Conservation (phyloP, 2,888 invertebrate species). For the Dolomedes plantarius region DNA sequence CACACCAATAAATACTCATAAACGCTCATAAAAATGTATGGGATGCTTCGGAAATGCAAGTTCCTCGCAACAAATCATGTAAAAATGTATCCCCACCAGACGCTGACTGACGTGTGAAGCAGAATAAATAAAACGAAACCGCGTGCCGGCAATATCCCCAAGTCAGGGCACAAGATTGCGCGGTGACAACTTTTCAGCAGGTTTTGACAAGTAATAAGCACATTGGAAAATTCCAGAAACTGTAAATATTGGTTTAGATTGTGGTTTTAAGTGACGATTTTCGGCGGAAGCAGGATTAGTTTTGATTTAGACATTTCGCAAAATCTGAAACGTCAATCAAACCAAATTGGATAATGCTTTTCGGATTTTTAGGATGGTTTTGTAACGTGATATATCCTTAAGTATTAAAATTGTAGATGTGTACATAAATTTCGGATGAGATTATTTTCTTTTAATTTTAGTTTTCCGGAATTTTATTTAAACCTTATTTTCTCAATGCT, state of each 20-base stretch:
- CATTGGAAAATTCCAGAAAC: neutral
- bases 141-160: neutral
- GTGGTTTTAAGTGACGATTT: neutral
- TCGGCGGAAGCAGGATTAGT: neutral
- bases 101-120: neutral
- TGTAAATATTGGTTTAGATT: neutral
- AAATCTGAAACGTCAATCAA: neutral
- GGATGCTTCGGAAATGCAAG: too few relatives aligned
- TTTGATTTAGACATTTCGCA: neutral
- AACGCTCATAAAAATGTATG: too few relatives aligned
- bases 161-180: neutral
- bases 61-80: neutral
- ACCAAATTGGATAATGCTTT: neutral
- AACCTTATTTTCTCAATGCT: too few relatives aligned
- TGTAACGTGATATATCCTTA: too few relatives aligned
- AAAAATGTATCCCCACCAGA: neutral
- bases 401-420: too few relatives aligned
- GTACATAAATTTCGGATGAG: too few relatives aligned
- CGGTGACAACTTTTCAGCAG: neutral
- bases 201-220: neutral
- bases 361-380: too few relatives aligned
- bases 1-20: too few relatives aligned
- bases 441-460: too few relatives aligned
- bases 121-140: neutral
- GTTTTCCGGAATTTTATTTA: too few relatives aligned